A percentile compares a stretch with the other conserved stretches of the same genome.
These are phyloP conservation scores for Augochlora pura DNA, from an alignment of 1,140 invertebrate species.

Conservation along the genomic window DNA sequence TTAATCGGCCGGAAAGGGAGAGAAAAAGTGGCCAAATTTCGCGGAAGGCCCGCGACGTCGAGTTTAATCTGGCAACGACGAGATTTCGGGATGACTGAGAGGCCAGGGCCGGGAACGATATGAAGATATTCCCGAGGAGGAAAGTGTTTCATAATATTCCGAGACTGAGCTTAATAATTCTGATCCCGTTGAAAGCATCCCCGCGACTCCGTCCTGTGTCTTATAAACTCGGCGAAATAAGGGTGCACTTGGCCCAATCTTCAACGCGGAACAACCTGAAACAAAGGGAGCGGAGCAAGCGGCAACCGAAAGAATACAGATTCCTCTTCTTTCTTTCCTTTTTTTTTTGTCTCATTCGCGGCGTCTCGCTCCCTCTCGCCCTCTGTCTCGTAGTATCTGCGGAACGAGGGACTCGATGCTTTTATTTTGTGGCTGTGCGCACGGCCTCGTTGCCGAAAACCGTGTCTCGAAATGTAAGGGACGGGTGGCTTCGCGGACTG, in stretches of 20 bases:
- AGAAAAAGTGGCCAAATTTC: not conserved
- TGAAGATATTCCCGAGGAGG: not conserved
- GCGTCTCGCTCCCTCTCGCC: too few relatives aligned
- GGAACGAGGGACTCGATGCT: not conserved
- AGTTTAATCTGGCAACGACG: not conserved
- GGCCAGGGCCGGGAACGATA: not conserved
- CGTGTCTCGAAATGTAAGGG: conserved; percentile 14
- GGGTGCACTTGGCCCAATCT: conserved; percentile 20
- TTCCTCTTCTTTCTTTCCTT: not conserved
- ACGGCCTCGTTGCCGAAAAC: conserved; percentile 12
- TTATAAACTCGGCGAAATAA: conserved; percentile 21
- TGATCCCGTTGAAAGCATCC: conserved; percentile 19
- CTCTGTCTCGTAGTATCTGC: too few relatives aligned
- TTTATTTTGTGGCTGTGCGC: conserved; percentile 17
- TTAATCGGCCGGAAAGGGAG: not conserved
- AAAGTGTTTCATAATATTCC: conserved; percentile 28
- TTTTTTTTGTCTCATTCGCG: too few relatives aligned
- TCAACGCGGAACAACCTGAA: conserved; percentile 11
- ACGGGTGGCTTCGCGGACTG: conserved; percentile 1
- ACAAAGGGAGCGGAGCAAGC: conserved; percentile 1
- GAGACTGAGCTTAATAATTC: conserved; percentile 26
- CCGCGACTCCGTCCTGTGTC: not conserved
- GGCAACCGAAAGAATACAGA: conserved; percentile 1
- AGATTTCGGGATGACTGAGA: not conserved
- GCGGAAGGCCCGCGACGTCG: not conserved